Conservation (phyloP, 2,888 invertebrate species). For the Acanthosepion lycidas region DNA sequence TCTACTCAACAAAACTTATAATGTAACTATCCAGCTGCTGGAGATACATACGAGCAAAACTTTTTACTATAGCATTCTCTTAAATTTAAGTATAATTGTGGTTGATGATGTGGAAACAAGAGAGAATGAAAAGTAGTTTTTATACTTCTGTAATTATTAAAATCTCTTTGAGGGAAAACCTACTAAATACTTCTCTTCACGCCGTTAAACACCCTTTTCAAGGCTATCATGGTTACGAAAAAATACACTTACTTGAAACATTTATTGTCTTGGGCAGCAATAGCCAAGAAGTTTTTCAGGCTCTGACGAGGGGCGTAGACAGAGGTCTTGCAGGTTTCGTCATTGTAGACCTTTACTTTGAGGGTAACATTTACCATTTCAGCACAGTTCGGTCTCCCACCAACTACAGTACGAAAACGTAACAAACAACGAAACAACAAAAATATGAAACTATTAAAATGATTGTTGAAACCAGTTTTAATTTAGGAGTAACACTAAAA, state of each 20-base stretch:
- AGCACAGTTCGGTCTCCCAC: neutral
- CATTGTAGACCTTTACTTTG: neutral
- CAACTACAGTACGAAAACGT: conserved; percentile 33
- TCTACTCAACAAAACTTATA: neutral
- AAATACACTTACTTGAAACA: neutral
- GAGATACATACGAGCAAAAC: neutral
- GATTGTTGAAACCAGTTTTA: neutral
- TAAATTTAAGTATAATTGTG: neutral
- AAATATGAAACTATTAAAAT: conserved; percentile 22
- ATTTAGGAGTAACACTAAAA: neutral
- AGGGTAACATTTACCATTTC: neutral
- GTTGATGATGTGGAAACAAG: neutral
- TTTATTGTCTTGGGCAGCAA: neutral
- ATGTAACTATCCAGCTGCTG: neutral
- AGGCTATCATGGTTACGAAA: neutral
- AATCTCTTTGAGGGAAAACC: neutral
- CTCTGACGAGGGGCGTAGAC: neutral
- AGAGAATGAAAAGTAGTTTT: neutral
- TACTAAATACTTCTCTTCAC: neutral
- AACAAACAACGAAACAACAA: neutral
- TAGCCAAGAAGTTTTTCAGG: neutral
- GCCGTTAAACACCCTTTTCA: neutral
- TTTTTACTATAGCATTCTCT: no score
- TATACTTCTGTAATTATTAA: neutral
- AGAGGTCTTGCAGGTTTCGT: neutral